Conservation (phyloP, 1,140 invertebrate species). For the Chlorops oryzae region DNA sequence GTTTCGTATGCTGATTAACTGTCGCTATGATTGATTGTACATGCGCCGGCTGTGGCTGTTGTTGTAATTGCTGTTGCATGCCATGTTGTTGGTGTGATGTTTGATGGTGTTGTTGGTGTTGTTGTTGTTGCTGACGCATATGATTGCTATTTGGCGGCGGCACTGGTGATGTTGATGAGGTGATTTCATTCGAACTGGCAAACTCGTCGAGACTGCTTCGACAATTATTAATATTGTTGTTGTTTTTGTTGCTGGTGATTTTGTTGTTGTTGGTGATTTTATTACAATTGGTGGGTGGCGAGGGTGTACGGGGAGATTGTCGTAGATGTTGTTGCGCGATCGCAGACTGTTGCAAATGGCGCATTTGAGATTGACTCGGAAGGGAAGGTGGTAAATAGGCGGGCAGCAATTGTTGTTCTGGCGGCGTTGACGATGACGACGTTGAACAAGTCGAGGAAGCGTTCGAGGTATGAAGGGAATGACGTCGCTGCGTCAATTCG, state of each 20-base stretch:
- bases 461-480: slow-evolving; percentile 17
- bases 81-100: background rate
- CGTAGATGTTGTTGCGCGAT: too few species aligned
- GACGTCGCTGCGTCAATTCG: slow-evolving; percentile 4
- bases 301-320: too few species aligned
- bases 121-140: slow-evolving; percentile 13
- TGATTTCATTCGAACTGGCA: slow-evolving; percentile 54
- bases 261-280: slow-evolving; percentile 11
- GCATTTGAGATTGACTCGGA: background rate
- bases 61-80: background rate
- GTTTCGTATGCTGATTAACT: slow-evolving; percentile 43
- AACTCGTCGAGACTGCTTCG: slow-evolving; percentile 38
- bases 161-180: slow-evolving; percentile 55
- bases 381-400: slow-evolving; percentile 8
- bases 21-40: slow-evolving; percentile 32
- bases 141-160: slow-evolving; percentile 16
- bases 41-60: slow-evolving; percentile 9
- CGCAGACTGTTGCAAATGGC: too few species aligned
- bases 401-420: slow-evolving; percentile 15
- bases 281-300: background rate
- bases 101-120: background rate
- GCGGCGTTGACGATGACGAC: slow-evolving; percentile 12
- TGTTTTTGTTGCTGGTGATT: slow-evolving; percentile 11
- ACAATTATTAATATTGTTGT: slow-evolving; percentile 9
- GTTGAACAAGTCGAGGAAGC: slow-evolving; percentile 8